Percentiles rank a stretch among this genome's conserved stretches.
These are phyloP conservation scores for Trissonchulus latispiculum DNA, from an alignment of 2,888 invertebrate genomes.

Conservation along the genomic window DNA sequence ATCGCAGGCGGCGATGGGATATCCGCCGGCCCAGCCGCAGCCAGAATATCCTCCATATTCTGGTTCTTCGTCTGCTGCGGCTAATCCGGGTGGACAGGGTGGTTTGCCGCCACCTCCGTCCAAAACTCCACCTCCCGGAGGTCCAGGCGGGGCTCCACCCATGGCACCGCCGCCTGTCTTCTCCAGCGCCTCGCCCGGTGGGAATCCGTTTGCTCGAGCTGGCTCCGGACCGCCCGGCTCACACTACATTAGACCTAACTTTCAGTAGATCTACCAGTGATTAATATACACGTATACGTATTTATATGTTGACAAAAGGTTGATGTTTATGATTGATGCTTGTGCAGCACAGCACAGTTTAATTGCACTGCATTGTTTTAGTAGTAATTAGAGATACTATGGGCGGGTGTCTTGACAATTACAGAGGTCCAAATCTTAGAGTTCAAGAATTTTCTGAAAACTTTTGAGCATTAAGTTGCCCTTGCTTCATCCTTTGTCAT, in stretches of 20 bases:
- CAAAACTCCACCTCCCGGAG: constrained; percentile 25
- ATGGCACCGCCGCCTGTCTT: background rate
- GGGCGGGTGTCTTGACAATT: too few relatives aligned
- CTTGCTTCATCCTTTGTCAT: too few relatives aligned
- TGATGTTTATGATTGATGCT: too few relatives aligned
- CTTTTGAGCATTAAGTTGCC: too few relatives aligned
- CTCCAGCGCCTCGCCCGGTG: background rate
- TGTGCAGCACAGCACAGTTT: too few relatives aligned
- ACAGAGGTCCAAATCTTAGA: too few relatives aligned
- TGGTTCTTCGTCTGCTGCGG: background rate
- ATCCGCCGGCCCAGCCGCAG: constrained; percentile 1
- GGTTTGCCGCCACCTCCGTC: background rate
- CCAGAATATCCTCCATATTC: background rate
- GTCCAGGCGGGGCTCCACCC: constrained; percentile 23
- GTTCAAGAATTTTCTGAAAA: too few relatives aligned
- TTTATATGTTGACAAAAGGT: too few relatives aligned
- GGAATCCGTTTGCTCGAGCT: constrained; percentile 20
- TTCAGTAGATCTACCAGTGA: background rate
- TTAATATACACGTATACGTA: too few relatives aligned
- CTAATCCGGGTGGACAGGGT: background rate
- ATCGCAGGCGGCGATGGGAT: too few relatives aligned
- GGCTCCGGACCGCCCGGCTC: background rate
- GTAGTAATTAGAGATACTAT: too few relatives aligned
- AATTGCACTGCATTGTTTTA: too few relatives aligned
- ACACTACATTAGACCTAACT: background rate